Conservation (phyloP, 2,113 vertebrate genomes). For the Pelobates fuscus region DNA sequence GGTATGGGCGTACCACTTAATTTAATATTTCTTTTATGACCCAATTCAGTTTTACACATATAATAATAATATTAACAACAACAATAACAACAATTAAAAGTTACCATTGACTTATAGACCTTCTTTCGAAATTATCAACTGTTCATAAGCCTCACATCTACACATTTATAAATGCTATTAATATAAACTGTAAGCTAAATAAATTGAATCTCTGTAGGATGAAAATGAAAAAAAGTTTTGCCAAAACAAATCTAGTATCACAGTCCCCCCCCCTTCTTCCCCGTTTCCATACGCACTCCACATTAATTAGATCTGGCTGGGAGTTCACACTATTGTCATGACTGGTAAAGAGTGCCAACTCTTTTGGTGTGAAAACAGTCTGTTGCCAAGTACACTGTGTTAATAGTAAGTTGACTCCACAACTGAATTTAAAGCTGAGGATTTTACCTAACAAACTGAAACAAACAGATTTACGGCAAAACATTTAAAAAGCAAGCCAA, state of each 20-base stretch:
- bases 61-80: no score
- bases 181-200: conserved; percentile 48
- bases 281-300: conserved; percentile 60
- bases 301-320: conserved; percentile 75
- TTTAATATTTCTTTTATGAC: no score
- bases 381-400: conserved; percentile 62
- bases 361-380: conserved; percentile 70
- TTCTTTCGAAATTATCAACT: no score
- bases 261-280: conserved; percentile 52
- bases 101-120: no score
- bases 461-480: conserved; percentile 75
- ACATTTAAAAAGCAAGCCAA: conserved; percentile 62
- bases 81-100: no score
- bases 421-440: conserved; percentile 67
- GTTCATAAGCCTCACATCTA: no score
- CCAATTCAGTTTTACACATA: no score
- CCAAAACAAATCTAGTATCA: conserved; percentile 65
- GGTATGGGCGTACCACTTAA: no score
- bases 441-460: conserved; percentile 73
- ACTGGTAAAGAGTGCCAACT: conserved; percentile 69
- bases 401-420: conserved; percentile 72
- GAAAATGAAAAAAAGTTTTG: conserved; percentile 60
- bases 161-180: conserved; percentile 48
- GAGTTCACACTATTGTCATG: conserved; percentile 66
- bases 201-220: conserved; percentile 30